Conservation (phyloP, 2,113 vertebrate genomes). For the Forbesichthys papilliferus region DNA sequence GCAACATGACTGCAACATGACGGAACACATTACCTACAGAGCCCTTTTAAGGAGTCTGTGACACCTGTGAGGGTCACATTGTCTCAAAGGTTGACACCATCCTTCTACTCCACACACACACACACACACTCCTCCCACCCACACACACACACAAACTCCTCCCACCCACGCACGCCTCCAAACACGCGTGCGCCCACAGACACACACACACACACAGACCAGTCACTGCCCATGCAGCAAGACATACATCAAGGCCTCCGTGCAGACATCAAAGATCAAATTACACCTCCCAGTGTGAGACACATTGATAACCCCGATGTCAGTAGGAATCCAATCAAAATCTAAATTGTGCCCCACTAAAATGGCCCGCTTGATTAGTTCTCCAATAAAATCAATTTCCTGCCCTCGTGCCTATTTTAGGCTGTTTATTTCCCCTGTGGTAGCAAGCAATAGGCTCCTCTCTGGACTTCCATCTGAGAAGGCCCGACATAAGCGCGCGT, state of each 20-base stretch:
- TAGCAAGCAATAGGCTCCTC: slow-evolving; percentile 66
- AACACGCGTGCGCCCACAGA: slow-evolving; percentile 7
- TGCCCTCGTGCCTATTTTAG: slow-evolving; percentile 75
- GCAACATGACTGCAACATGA: neutral
- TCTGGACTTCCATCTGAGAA: slow-evolving; percentile 60
- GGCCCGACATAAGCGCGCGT: slow-evolving; percentile 38
- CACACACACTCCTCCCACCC: neutral
- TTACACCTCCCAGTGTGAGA: slow-evolving; percentile 74
- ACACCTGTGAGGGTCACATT: neutral
- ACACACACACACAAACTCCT: neutral
- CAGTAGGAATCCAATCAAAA: slow-evolving; percentile 80
- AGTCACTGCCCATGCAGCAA: slow-evolving; percentile 64
- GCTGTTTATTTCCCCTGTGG: slow-evolving; percentile 81
- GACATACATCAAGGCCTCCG: slow-evolving; percentile 69
- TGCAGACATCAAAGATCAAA: slow-evolving; percentile 78
- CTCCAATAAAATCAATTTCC: slow-evolving; percentile 82
- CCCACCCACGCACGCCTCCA: slow-evolving; percentile 31
- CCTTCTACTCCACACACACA: neutral
- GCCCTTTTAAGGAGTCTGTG: no score
- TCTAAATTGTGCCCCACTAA: slow-evolving; percentile 79
- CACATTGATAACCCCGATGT: slow-evolving; percentile 76
- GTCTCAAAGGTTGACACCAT: neutral
- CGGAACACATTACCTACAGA: neutral
- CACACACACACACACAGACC: slow-evolving; percentile 15
- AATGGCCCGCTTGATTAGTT: slow-evolving; percentile 78